Base-by-base conservation (phyloP, 2,113 vertebrate species). In the Collichthys lucidus region DNA sequence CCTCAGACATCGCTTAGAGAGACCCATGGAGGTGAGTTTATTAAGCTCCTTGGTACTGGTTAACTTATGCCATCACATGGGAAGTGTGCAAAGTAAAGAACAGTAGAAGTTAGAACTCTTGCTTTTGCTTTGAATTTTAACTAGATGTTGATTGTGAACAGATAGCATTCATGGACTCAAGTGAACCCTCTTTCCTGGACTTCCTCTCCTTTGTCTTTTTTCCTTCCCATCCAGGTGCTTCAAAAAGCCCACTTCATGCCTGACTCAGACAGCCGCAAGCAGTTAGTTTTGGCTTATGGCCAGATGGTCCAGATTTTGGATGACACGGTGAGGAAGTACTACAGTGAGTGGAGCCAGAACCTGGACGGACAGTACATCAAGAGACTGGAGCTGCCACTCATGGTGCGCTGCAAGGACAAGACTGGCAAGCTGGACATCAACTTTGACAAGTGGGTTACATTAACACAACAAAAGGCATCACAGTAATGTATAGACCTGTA, bases 311-410 rank as follows among this genome's bases (percentile, higher is more conserved):
- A 95, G 80, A 81, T 92, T 56, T 85, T 97, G 64, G 96, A 97
- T 1, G 96, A 97, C 56, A 68, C 94, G 50, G 90, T 96, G 80
- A 93, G 94, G 57, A 96, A 89, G 83, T 89, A 86, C 77, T 98
- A 96, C 80, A 95, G 88, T 0, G 95, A 96, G n/a, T 98, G 97
- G 97, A 95, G 90, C 5, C 89, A 95, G 70, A 93, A 83, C 0
- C 86, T 97, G 81, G 95, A 97, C 57, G 90, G 90, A 17, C 92
- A 96, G 40, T 92, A 86, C 75, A 55, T 95, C 31, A 94, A 88
- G 42, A 90, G 88, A 2, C 94, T 98, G 77, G 95, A 97, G 50
- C 93, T 89, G n/a, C 95, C 97, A 0, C 91, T 98, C 62, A 83
- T 97, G 69, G 52, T 90, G 20, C 93, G 93, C 84, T 93, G 91